Evolutionary conservation across 2,888 invertebrate genomes (phyloP), one percentile per base, ranked within the genome.

Genomic region (Ennomos fuscantarius): DNA sequence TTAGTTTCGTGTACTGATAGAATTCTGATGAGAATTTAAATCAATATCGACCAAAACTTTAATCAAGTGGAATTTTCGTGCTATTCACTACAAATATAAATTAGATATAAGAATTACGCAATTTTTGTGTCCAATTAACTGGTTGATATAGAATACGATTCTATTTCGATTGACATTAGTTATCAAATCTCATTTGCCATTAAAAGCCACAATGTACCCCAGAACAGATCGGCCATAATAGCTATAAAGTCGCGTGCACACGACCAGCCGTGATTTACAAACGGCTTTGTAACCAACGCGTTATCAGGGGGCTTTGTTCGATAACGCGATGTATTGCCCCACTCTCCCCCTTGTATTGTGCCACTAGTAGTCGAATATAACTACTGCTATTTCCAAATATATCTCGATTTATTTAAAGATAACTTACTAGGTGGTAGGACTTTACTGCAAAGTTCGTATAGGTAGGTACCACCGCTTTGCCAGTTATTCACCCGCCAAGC

Each of bases 311-410:
- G 48, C 53, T 41, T 54, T 48, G 41, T 53, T 37, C 55, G 56
- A 51, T 50, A 51, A 51, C 50, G 49, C 55, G 45, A 56, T 46
- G 56, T 51, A 56, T 56, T 36, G 41, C 56, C 43, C 24, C 24
- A 24, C 24, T 24, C 24, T 24, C 24, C 24, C n/a, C 39, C 9
- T 35, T 43, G 54, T 44, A 55, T 55, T 49, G 35, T 46, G 44
- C 15, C 40, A 43, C 2, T 34, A 44, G 10, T 35, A 35, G 34
- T 42, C 11, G 35, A n/a, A 13, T 15, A 10, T 24, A 10, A n/a
- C 24, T 11, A 24, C 10, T 3, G 13, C 13, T 24, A 24, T 24
- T 24, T 24, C 24, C 24, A 24, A 24, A 24, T 24, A 1, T 24
- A 24, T 24, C 24, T 24, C 24, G 3, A 24, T 24, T 24, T 24